Evolutionary conservation across 1,140 invertebrate genomes (phyloP).

Genomic region (Ericerus pela): DNA sequence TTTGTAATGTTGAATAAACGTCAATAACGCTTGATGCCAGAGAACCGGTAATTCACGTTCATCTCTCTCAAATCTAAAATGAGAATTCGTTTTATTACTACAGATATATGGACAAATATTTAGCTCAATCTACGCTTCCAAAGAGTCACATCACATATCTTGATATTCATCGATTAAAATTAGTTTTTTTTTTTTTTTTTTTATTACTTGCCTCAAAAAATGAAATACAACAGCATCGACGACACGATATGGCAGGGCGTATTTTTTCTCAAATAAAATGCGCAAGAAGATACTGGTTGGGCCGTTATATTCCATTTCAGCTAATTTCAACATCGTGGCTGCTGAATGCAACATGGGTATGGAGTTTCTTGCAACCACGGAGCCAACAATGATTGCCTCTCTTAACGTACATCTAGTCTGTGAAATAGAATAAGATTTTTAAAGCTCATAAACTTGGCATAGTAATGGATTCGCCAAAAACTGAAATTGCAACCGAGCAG

Average conservation of each 20-base stretch:
- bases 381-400: conserved; percentile 90
- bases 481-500: too few relatives aligned
- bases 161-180: too few relatives aligned
- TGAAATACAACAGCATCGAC: conserved; percentile 93
- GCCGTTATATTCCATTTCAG: conserved; percentile 96
- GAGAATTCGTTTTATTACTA: conserved; percentile 9
- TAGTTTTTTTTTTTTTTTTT: too few relatives aligned
- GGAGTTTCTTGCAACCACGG: conserved; percentile 76
- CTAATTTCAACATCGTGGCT: conserved; percentile 86
- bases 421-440: conserved; percentile 20
- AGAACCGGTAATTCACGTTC: conserved; percentile 73
- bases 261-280: conserved; percentile 94
- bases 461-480: too few relatives aligned
- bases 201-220: conserved; percentile 58
- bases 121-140: not conserved
- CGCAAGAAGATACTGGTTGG: conserved; percentile 91
- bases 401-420: conserved; percentile 83
- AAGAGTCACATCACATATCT: not conserved
- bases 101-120: too few relatives aligned
- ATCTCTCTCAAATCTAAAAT: conserved; percentile 67
- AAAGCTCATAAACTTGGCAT: too few relatives aligned
- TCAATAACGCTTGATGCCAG: conserved; percentile 91
- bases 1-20: conserved; percentile 92
- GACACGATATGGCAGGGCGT: conserved; percentile 89
- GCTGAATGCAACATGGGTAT: conserved; percentile 94